Evolutionary conservation across 2,113 vertebrate species (phyloP).

Genomic region (Trichomycterus rosablanca): DNA sequence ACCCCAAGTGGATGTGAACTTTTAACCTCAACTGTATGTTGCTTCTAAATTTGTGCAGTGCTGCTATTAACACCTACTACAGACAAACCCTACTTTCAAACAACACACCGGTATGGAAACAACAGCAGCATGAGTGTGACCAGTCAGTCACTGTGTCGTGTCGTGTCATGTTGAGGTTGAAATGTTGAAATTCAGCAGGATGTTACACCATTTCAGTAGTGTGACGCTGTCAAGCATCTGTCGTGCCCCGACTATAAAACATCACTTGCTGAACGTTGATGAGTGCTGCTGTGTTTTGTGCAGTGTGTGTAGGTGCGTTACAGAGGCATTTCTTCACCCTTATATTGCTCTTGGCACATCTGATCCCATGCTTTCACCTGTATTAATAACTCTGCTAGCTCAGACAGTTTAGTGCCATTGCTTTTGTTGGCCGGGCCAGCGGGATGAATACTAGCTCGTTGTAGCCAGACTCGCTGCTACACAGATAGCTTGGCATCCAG

Average conservation of each 20-base stretch:
- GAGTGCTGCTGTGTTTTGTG: neutral
- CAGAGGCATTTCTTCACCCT: neutral
- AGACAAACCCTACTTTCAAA: neutral
- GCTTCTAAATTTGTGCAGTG: neutral
- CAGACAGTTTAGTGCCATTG: no score
- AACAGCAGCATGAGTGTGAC: neutral
- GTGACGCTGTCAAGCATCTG: neutral
- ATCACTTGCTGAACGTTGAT: neutral
- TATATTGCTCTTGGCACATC: constrained; percentile 15
- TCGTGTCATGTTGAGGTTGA: neutral
- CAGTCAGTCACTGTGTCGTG: constrained; percentile 12
- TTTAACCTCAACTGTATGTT: no score
- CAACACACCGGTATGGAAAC: neutral
- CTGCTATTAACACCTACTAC: no score
- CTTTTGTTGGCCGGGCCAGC: constrained; percentile 15
- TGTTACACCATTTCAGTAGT: neutral
- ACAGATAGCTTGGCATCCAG: constrained; percentile 10
- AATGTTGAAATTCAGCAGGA: neutral
- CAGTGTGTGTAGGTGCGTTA: neutral
- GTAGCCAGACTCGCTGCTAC: neutral
- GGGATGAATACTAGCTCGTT: neutral
- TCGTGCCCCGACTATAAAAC: no score
- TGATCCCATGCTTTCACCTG: constrained; percentile 25
- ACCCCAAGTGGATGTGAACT: no score
- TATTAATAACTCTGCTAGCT: no score